A percentile compares a stretch with the other conserved stretches of the same genome.
Evolutionary conservation across 2,113 vertebrate genomes (phyloP).

Genomic region (Chrysemys picta): DNA sequence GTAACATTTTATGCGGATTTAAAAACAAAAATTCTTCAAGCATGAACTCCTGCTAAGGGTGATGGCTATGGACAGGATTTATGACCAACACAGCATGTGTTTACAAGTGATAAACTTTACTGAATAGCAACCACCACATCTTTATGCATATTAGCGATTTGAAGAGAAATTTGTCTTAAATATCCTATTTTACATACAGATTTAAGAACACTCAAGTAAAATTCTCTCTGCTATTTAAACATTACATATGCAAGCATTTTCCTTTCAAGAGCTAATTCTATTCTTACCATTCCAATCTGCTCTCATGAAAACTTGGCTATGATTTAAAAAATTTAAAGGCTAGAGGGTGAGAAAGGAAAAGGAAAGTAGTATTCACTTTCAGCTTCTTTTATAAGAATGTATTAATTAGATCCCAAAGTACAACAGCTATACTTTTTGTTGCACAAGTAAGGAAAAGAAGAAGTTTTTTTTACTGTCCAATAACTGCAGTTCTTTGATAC

Average conservation of each 20-base stretch:
- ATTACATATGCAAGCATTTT: conserved; percentile 31
- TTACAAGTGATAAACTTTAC: conserved; percentile 27
- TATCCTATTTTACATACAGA: neutral
- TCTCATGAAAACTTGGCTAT: conserved; percentile 61
- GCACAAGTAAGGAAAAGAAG: neutral
- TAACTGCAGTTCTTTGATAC: neutral
- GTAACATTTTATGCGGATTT: conserved; percentile 40
- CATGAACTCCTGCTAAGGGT: conserved; percentile 21
- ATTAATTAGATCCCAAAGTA: conserved; percentile 44
- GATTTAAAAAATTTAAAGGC: conserved; percentile 53
- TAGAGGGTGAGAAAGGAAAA: conserved; percentile 35
- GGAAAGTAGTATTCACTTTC: conserved; percentile 35
- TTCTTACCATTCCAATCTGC: conserved; percentile 62
- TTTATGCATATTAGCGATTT: neutral
- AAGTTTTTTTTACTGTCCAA: neutral
- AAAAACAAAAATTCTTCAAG: conserved; percentile 26
- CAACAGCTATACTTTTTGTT: conserved; percentile 8
- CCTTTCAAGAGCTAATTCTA: conserved; percentile 36
- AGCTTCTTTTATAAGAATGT: conserved; percentile 16
- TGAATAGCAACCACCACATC: neutral
- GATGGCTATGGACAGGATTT: conserved; percentile 18
- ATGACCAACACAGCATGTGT: neutral
- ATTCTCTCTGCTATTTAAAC: neutral
- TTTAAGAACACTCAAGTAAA: conserved; percentile 25
- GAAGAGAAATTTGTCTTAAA: conserved; percentile 4